Base-by-base conservation (phyloP, 2,797 vertebrate species). In the Cichlasoma orientale region DNA sequence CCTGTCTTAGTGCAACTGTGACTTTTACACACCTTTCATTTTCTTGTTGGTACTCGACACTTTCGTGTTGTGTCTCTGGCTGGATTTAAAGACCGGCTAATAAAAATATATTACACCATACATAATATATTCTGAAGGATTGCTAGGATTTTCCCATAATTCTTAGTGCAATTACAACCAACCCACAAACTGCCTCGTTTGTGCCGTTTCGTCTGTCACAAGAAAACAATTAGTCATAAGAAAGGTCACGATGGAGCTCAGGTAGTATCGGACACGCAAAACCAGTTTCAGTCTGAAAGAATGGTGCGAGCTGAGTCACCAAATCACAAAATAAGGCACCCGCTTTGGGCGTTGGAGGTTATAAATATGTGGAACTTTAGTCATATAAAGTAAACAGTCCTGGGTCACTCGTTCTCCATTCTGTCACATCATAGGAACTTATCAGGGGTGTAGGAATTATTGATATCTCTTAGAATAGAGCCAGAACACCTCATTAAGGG, bases 341-440 rank as follows among this genome's bases (percentile, higher is more conserved):
- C 91, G 85, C 66, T 55, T 23, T 80, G 88, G 89, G 88, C 70
- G 89, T 89, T 89, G 86, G 57, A 82, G 61, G 80, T 79, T 71
- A 79, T 41, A 77, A 89, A 89, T 88, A 84, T 86, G 87, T 82
- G 23, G 19, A 88, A 57, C 74, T 89, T 86, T 83, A 90, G 89
- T 92, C 87, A 90, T 78, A 41, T 52, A 73, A 86, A 85, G 19
- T 66, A 79, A 82, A 69, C 61, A 86, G 55, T 74, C 23, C 56
- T 52, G 56, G 69, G 70, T 78, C 71, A 77, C 61, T 82, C 47
- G 72, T 19, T 1, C 36, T 52, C 58, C 63, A 73, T 23, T 82
- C 44, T 82, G 58, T 83, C 6, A 61, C 63, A 31, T 78, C 75
- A 77, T 41, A 41, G 47, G 76, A 57, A 41, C 23, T 52, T 18